Percentiles rank a stretch among this genome's conserved stretches.
Conservation (phyloP, 2,113 vertebrate species). For the Laterallus jamaicensis region DNA sequence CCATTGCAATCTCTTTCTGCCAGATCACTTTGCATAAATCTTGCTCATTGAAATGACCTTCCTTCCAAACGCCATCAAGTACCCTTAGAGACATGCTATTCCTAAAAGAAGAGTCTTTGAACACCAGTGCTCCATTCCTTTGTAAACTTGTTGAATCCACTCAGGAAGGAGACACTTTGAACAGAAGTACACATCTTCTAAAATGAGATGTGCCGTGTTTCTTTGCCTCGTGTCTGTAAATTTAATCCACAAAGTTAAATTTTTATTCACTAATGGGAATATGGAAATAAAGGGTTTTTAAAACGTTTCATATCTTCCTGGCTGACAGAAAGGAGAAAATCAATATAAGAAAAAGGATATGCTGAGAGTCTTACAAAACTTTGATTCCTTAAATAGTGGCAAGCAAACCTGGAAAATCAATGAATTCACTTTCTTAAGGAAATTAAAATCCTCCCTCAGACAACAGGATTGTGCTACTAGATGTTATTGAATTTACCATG, state of each 20-base stretch:
- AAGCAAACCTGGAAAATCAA: constrained; percentile 14
- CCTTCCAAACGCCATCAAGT: background rate
- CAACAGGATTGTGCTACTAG: background rate
- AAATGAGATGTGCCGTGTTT: background rate
- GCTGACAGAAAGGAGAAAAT: background rate
- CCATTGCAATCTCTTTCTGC: background rate
- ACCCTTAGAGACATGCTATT: background rate
- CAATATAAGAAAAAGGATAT: background rate
- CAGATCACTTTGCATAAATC: background rate
- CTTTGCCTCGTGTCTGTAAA: background rate
- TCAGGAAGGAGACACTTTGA: constrained; percentile 6
- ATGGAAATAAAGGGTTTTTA: background rate
- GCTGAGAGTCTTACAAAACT: background rate
- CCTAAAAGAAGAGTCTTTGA: background rate
- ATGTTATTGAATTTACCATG: background rate
- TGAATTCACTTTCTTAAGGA: background rate
- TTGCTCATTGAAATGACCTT: background rate
- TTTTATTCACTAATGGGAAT: constrained; percentile 3
- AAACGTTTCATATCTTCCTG: background rate
- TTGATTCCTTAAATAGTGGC: background rate
- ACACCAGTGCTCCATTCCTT: background rate
- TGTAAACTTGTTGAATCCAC: background rate
- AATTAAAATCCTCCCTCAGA: background rate
- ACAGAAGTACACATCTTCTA: background rate
- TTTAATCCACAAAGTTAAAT: background rate